Evolutionary conservation across 2,113 vertebrate genomes (phyloP).

Genomic region (Rhodinocichla rosea): DNA sequence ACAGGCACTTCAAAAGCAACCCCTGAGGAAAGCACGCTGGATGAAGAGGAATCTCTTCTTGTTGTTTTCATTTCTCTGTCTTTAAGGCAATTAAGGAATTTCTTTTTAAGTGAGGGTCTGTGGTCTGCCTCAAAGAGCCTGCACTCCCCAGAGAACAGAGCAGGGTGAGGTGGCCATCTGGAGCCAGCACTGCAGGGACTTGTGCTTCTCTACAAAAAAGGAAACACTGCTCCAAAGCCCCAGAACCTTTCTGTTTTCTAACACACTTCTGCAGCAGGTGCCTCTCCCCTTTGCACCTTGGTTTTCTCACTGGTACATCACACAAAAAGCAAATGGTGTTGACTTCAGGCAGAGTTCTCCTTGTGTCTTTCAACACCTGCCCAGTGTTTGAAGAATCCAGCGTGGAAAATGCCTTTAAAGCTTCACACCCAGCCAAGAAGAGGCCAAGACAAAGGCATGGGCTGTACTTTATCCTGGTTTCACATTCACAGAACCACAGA

Average conservation of each 20-base stretch:
- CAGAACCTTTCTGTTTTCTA: background rate
- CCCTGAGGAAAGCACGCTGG: background rate
- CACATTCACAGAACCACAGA: background rate
- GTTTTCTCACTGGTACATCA: background rate
- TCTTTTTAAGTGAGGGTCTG: background rate
- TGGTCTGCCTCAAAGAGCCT: background rate
- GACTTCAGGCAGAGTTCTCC: background rate
- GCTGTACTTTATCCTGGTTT: background rate
- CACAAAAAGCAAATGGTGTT: background rate
- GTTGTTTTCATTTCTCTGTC: background rate
- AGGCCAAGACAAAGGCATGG: background rate
- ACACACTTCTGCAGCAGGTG: background rate
- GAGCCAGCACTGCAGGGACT: background rate
- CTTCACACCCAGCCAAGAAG: background rate
- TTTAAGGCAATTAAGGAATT: background rate
- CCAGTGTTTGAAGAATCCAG: background rate
- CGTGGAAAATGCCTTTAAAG: background rate
- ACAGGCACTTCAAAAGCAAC: background rate
- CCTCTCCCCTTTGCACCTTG: background rate
- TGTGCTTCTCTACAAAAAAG: background rate
- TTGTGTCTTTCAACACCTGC: background rate
- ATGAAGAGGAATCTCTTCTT: background rate
- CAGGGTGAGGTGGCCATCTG: background rate
- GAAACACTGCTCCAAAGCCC: background rate
- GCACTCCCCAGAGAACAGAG: background rate